Conservation (phyloP, 2,888 invertebrate genomes). For the Heliconius aoede region DNA sequence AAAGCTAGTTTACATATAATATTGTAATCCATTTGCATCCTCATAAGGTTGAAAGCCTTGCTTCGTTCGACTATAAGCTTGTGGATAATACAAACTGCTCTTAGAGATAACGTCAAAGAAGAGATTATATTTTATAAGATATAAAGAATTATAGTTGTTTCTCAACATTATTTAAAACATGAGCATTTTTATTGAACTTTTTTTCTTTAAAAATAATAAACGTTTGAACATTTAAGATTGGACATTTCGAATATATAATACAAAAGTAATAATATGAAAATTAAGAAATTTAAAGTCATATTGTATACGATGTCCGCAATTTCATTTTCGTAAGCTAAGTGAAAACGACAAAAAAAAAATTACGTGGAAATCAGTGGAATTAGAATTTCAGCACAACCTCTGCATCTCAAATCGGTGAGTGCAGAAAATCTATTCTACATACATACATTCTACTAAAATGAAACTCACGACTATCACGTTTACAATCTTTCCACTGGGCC, state of each 20-base stretch:
- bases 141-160: neutral
- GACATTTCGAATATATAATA: too few relatives aligned
- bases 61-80: neutral
- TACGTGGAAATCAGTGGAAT: too few relatives aligned
- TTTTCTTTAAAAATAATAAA: neutral
- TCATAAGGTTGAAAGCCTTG: slow-evolving; percentile 14
- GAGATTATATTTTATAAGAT: neutral
- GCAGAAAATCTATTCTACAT: neutral
- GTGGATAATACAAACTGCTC: neutral
- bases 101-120: neutral
- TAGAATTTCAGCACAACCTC: too few relatives aligned
- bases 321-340: too few relatives aligned
- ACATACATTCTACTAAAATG: neutral
- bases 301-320: too few relatives aligned
- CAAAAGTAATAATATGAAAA: too few relatives aligned
- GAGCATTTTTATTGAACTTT: neutral
- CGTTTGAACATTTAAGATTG: too few relatives aligned
- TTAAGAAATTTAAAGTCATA: too few relatives aligned
- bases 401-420: too few relatives aligned
- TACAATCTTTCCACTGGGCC: neutral
- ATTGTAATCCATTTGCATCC: slow-evolving; percentile 6
- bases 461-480: neutral
- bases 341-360: too few relatives aligned
- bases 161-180: neutral
- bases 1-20: neutral